Percentiles rank a stretch among this genome's conserved stretches.
phyloP scores from a whole-genome alignment of 1,140 invertebrate genomes.

The silkworm (Bombyx mori) region DNA sequence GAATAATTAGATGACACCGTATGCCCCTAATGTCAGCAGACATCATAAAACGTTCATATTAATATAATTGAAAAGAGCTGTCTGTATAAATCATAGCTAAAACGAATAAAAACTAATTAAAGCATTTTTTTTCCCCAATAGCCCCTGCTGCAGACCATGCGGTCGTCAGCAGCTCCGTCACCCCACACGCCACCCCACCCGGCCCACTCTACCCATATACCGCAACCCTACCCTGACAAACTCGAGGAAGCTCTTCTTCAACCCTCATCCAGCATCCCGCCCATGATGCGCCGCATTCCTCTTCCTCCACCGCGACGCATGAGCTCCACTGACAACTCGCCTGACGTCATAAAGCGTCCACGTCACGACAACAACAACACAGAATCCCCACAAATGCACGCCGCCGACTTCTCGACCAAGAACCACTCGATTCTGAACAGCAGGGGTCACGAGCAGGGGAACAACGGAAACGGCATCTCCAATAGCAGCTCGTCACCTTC shows the following conservation, averaged over 20 bases:
- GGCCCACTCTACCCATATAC: slow-evolving; percentile 57
- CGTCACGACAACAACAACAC: slow-evolving; percentile 75
- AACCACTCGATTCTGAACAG: slow-evolving; percentile 19
- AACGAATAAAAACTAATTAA: neutral
- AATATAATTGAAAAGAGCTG: too few relatives aligned
- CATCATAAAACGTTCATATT: too few relatives aligned
- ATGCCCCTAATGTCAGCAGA: too few relatives aligned
- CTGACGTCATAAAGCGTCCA: slow-evolving; percentile 71
- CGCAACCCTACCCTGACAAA: slow-evolving; percentile 73
- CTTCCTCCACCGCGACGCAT: slow-evolving; percentile 75
- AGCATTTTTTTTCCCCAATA: slow-evolving; percentile 18
- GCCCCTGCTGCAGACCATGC: slow-evolving; percentile 76
- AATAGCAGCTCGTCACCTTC: slow-evolving; percentile 75
- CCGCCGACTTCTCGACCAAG: slow-evolving; percentile 83
- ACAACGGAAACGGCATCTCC: slow-evolving; percentile 67
- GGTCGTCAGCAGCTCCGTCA: slow-evolving; percentile 40
- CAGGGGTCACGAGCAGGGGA: slow-evolving; percentile 54
- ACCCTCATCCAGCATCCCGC: slow-evolving; percentile 74
- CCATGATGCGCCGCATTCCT: slow-evolving; percentile 77
- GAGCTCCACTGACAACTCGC: slow-evolving; percentile 75
- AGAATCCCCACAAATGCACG: slow-evolving; percentile 69
- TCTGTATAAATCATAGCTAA: too few relatives aligned
- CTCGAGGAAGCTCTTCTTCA: slow-evolving; percentile 75
- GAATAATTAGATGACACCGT: too few relatives aligned
- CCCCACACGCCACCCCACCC: slow-evolving; percentile 66